Percentiles rank a stretch among this genome's conserved stretches.
Conservation (phyloP, 1,140 invertebrate genomes). For the Hylaeus anthracinus region DNA sequence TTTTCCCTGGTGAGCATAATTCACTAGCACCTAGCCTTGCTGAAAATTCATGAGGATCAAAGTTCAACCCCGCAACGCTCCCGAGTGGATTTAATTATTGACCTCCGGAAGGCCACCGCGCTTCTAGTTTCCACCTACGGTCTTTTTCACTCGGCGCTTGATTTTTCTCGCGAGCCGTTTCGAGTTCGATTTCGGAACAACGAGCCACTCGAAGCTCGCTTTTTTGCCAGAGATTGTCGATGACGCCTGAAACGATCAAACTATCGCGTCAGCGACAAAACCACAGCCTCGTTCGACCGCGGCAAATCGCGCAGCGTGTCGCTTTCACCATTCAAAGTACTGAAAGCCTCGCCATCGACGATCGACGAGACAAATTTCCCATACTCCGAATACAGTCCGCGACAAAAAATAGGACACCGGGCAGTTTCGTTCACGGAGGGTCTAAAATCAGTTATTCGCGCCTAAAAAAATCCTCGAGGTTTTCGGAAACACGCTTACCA, state of each 20-base stretch:
- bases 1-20: slow-evolving; percentile 39
- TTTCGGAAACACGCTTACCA: too few species aligned
- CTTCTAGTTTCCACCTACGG: not conserved
- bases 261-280: slow-evolving; percentile 8
- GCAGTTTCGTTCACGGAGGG: too few species aligned
- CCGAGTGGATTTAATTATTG: slow-evolving; percentile 60
- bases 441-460: too few species aligned
- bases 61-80: slow-evolving; percentile 12
- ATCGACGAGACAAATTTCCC: slow-evolving; percentile 1
- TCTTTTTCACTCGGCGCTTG: slow-evolving; percentile 13
- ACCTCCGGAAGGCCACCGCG: slow-evolving; percentile 9
- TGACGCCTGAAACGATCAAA: slow-evolving; percentile 12
- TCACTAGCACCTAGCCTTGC: slow-evolving; percentile 7
- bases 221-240: not conserved
- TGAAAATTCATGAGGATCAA: slow-evolving; percentile 61
- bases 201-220: not conserved
- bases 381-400: too few species aligned
- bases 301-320: not conserved
- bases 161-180: not conserved
- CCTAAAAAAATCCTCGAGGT: too few species aligned
- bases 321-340: not conserved
- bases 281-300: not conserved
- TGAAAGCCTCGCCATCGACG: not conserved
- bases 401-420: too few species aligned
- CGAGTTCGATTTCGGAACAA: not conserved